Evolutionary conservation across 2,888 invertebrate species (phyloP).

Genomic region (Microplitis manilae): DNA sequence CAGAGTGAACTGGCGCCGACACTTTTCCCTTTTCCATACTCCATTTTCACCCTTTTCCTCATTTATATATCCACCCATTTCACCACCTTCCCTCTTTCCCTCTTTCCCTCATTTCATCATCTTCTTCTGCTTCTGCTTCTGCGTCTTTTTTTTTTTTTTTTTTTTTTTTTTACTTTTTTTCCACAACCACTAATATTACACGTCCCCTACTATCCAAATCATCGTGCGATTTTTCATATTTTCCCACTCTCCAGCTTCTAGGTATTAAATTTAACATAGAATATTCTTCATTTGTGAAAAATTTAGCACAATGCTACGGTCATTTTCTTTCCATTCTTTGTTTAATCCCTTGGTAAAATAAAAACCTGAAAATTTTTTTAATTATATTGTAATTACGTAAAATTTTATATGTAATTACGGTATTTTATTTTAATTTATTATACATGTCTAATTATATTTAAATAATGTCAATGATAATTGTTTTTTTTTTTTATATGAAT

Average conservation of each 20-base stretch:
- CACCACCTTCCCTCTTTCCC: not conserved
- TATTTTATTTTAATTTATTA: not conserved
- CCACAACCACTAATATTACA: not conserved
- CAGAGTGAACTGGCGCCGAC: constrained; percentile 47
- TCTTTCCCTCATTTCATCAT: not conserved
- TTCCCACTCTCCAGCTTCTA: not conserved
- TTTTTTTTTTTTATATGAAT: too few species aligned
- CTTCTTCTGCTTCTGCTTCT: not conserved
- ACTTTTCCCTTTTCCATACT: constrained; percentile 32
- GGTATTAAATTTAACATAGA: not conserved
- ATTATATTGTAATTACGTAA: not conserved
- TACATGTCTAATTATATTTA: too few species aligned
- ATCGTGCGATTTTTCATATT: constrained; percentile 38
- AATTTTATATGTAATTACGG: not conserved
- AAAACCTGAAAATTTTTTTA: constrained; percentile 1
- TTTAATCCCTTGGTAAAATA: not conserved
- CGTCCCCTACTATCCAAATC: constrained; percentile 35
- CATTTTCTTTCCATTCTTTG: constrained; percentile 5
- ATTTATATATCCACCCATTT: not conserved
- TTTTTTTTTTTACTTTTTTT: constrained; percentile 9
- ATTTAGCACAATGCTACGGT: not conserved
- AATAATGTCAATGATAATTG: too few species aligned
- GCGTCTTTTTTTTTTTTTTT: not conserved
- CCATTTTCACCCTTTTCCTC: not conserved
- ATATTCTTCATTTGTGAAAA: constrained; percentile 6